Conservation (phyloP, 2,113 vertebrate genomes). For the Aphyosemion australe region DNA sequence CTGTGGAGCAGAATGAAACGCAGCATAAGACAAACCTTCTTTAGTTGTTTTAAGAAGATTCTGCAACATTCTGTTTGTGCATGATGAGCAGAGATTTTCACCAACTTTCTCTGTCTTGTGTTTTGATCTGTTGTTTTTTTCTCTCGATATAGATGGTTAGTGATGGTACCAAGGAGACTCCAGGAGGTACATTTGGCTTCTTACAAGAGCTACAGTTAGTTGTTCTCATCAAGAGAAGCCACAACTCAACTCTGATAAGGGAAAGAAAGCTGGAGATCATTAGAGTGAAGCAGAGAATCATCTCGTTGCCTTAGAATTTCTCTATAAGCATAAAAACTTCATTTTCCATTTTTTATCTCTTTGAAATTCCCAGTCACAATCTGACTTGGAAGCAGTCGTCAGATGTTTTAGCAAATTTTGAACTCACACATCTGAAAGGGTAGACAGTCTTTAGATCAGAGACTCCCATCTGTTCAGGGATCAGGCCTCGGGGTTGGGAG, state of each 20-base stretch:
- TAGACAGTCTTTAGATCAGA: not conserved
- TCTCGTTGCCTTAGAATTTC: too few relatives aligned
- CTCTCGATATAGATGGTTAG: slow-evolving; percentile 30
- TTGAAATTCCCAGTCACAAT: too few relatives aligned
- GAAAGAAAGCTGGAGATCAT: slow-evolving; percentile 15
- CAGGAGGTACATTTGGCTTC: slow-evolving; percentile 35
- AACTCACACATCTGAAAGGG: not conserved
- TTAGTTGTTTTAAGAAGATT: slow-evolving; percentile 12
- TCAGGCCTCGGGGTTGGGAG: not conserved
- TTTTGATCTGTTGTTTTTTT: slow-evolving; percentile 19
- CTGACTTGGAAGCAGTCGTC: not conserved
- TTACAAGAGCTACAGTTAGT: slow-evolving; percentile 29
- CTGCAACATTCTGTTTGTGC: slow-evolving; percentile 16
- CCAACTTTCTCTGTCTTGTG: too few relatives aligned
- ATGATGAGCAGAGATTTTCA: not conserved
- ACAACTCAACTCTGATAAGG: slow-evolving; percentile 28
- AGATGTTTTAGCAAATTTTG: not conserved
- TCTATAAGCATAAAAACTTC: too few relatives aligned
- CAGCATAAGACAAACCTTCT: slow-evolving; percentile 17
- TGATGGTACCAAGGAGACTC: slow-evolving; percentile 35
- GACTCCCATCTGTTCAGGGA: not conserved
- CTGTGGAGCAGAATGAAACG: slow-evolving; percentile 5
- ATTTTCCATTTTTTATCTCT: too few relatives aligned
- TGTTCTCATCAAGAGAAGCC: slow-evolving; percentile 41
- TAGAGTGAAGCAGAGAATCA: too few relatives aligned